These are phyloP conservation scores for Steinernema khuongi DNA, from an alignment of 1,140 invertebrate genomes.

Conservation along the genomic window DNA sequence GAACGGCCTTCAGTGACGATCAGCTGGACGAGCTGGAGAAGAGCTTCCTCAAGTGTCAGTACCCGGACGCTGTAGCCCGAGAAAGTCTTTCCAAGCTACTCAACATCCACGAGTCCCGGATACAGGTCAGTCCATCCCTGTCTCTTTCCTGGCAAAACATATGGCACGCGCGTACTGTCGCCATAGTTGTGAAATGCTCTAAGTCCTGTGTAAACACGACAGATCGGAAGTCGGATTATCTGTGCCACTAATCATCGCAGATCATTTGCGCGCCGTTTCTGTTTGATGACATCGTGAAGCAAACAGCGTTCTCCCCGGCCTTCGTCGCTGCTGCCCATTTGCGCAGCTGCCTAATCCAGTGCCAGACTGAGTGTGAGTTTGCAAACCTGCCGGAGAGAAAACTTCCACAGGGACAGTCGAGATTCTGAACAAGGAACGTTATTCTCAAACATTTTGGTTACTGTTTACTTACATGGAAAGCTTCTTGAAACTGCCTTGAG, in stretches of 20 bases:
- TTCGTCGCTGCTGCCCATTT: neutral
- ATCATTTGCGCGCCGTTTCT: conserved; percentile 1
- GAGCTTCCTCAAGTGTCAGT: conserved; percentile 39
- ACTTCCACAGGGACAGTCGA: too few species aligned
- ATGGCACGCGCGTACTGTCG: conserved; percentile 4
- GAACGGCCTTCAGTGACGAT: conserved; percentile 42
- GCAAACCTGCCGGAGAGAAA: too few species aligned
- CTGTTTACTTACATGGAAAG: too few species aligned
- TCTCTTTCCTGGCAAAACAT: neutral
- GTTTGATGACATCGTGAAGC: conserved; percentile 18
- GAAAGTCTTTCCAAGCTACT: conserved; percentile 34
- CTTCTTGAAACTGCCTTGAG: too few species aligned
- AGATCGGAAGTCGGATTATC: conserved; percentile 14
- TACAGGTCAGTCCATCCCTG: conserved; percentile 29
- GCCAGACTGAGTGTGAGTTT: neutral
- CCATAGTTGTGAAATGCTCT: conserved; percentile 12
- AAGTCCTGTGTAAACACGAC: neutral
- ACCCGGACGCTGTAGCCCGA: conserved; percentile 35
- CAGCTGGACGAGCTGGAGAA: conserved; percentile 43
- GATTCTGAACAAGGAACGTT: too few species aligned
- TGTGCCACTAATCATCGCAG: conserved; percentile 4
- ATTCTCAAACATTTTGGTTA: too few species aligned
- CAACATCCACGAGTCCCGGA: conserved; percentile 37
- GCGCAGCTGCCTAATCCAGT: neutral
- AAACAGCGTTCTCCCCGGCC: neutral